Conservation (phyloP, 2,797 vertebrate species). For the Sebastes umbrosus region DNA sequence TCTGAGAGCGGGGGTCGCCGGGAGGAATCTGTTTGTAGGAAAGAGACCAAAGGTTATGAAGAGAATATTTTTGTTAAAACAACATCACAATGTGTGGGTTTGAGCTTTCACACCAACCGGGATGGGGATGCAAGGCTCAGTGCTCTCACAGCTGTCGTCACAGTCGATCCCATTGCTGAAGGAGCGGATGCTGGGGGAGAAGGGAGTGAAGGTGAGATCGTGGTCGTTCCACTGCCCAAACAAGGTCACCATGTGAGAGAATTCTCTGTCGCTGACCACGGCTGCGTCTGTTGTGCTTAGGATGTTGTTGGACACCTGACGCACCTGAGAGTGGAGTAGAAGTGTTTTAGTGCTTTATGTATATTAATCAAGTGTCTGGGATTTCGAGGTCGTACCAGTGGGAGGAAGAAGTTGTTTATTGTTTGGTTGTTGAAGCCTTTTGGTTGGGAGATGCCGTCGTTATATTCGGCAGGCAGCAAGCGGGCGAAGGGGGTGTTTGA, state of each 20-base stretch:
- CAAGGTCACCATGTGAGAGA: constrained; percentile 84
- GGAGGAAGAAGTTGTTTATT: constrained; percentile 84
- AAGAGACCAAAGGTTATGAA: background rate
- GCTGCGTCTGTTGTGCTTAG: constrained; percentile 76
- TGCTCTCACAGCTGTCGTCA: constrained; percentile 77
- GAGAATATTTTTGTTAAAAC: background rate
- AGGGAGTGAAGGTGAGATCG: constrained; percentile 85
- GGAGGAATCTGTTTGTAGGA: constrained; percentile 79
- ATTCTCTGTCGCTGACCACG: constrained; percentile 74
- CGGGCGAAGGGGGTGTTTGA: constrained; percentile 83
- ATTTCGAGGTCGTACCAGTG: constrained; percentile 77
- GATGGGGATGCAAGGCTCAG: constrained; percentile 86
- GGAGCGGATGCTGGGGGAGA: constrained; percentile 81
- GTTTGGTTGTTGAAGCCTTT: constrained; percentile 74
- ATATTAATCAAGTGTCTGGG: background rate
- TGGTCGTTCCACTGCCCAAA: constrained; percentile 92
- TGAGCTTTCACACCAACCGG: constrained; percentile 57
- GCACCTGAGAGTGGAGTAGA: constrained; percentile 76
- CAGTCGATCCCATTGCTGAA: constrained; percentile 82
- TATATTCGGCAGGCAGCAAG: constrained; percentile 86
- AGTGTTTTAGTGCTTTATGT: rapidly evolving
- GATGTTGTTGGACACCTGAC: constrained; percentile 89
- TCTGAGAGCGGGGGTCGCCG: constrained; percentile 74
- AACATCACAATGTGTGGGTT: background rate
- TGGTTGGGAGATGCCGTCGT: constrained; percentile 84